Evolutionary conservation across 64 coral and sea anemone genomes (phyloP).

Genomic region (Trachythela sp.): DNA sequence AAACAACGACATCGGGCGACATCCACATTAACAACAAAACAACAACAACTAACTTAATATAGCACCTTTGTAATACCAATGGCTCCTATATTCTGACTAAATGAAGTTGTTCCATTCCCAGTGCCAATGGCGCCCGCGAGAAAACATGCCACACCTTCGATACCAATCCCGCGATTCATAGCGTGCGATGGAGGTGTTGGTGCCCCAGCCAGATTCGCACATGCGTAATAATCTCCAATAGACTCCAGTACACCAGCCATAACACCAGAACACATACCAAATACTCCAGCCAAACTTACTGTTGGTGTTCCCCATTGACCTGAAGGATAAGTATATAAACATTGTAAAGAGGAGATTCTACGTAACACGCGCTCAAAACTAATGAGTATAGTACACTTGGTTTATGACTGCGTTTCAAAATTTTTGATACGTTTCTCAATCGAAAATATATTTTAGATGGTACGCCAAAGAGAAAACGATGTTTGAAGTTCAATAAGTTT

Average conservation of each 20-base stretch:
- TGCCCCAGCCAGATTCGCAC: constrained; percentile 40
- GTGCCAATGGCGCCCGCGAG: constrained; percentile 41
- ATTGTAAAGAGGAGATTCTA: too few species aligned
- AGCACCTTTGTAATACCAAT: constrained; percentile 52
- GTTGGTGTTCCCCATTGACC: constrained; percentile 58
- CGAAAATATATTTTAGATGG: too few species aligned
- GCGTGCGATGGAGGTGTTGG: constrained; percentile 51
- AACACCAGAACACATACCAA: constrained; percentile 50
- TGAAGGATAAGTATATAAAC: too few species aligned
- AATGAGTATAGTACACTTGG: too few species aligned
- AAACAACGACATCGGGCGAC: too few species aligned
- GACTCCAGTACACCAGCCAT: constrained; percentile 40
- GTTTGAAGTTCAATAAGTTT: too few species aligned
- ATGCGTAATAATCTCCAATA: constrained; percentile 57
- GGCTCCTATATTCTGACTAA: constrained; percentile 40
- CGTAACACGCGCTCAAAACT: too few species aligned
- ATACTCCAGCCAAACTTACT: constrained; percentile 47
- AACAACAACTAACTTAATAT: too few species aligned
- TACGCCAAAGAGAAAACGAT: too few species aligned
- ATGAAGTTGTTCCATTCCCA: constrained; percentile 55
- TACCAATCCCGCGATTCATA: constrained; percentile 39
- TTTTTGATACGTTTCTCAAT: too few species aligned
- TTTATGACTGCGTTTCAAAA: too few species aligned
- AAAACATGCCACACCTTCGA: constrained; percentile 42
- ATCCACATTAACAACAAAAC: too few species aligned